These are phyloP conservation scores for Cyclophora punctaria DNA, from an alignment of 2,888 invertebrate genomes.

Conservation along the genomic window DNA sequence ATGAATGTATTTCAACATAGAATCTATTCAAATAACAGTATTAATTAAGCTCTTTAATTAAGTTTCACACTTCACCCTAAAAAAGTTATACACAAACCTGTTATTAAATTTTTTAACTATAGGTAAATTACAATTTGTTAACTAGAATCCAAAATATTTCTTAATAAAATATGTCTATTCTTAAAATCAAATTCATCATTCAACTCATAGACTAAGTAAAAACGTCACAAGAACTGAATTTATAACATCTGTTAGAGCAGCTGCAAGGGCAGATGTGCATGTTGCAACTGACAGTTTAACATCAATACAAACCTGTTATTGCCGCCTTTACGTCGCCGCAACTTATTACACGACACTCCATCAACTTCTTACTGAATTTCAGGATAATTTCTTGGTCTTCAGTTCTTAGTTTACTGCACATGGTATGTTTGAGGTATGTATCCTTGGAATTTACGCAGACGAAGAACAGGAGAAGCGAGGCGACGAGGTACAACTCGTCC, in stretches of 20 bases:
- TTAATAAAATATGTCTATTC: too few relatives aligned
- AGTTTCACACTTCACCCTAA: too few relatives aligned
- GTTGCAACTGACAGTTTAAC: neutral
- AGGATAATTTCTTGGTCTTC: constrained; percentile 72
- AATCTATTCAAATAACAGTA: too few relatives aligned
- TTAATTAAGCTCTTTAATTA: too few relatives aligned
- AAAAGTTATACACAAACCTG: too few relatives aligned
- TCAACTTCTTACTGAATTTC: constrained; percentile 67
- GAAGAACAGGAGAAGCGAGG: constrained; percentile 70
- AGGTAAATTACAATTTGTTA: too few relatives aligned
- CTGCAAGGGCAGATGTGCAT: constrained; percentile 9
- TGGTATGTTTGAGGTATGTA: constrained; percentile 68
- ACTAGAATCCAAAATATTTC: too few relatives aligned
- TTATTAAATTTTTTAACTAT: too few relatives aligned
- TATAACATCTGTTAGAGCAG: constrained; percentile 8
- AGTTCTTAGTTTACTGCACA: constrained; percentile 68
- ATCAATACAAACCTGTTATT: constrained; percentile 39
- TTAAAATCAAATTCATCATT: too few relatives aligned
- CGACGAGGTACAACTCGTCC: constrained; percentile 52
- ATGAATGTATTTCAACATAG: too few relatives aligned
- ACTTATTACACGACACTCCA: constrained; percentile 58
- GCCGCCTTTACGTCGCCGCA: constrained; percentile 54
- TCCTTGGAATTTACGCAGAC: constrained; percentile 72
- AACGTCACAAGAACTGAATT: neutral
- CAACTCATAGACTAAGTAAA: neutral